Conservation (phyloP, 2,797 vertebrate genomes). For the Sardinella longiceps region DNA sequence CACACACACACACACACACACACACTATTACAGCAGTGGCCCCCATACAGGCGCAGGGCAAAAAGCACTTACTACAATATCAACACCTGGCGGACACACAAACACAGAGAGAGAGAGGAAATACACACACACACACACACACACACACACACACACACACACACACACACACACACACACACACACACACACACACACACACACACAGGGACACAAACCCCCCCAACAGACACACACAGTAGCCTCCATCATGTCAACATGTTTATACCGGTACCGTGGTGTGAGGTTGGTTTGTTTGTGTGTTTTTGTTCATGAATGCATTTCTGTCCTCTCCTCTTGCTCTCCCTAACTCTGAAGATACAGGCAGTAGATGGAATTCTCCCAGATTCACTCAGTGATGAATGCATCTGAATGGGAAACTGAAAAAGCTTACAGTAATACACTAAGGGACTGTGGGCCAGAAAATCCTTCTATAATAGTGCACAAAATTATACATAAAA, state of each 20-base stretch:
- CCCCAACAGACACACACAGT: background rate
- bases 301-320: background rate
- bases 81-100: background rate
- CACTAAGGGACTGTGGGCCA: background rate
- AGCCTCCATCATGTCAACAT: background rate
- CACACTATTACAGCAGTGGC: background rate
- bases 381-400: background rate
- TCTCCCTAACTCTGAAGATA: background rate
- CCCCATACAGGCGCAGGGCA: background rate
- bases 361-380: background rate
- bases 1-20: too few species aligned
- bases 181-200: too few species aligned
- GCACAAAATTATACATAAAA: too few species aligned
- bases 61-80: background rate
- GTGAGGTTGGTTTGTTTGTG: background rate
- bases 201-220: too few species aligned
- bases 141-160: too few species aligned
- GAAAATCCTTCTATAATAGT: background rate
- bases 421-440: conserved; percentile 1
- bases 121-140: too few species aligned
- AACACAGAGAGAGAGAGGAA: too few species aligned
- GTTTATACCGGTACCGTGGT: background rate
- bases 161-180: too few species aligned
- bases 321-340: background rate
- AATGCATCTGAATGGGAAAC: background rate